Percentiles rank a stretch among this genome's conserved stretches.
Evolutionary conservation across 2,888 invertebrate genomes (phyloP).

Genomic region (Calameuta pallipes): DNA sequence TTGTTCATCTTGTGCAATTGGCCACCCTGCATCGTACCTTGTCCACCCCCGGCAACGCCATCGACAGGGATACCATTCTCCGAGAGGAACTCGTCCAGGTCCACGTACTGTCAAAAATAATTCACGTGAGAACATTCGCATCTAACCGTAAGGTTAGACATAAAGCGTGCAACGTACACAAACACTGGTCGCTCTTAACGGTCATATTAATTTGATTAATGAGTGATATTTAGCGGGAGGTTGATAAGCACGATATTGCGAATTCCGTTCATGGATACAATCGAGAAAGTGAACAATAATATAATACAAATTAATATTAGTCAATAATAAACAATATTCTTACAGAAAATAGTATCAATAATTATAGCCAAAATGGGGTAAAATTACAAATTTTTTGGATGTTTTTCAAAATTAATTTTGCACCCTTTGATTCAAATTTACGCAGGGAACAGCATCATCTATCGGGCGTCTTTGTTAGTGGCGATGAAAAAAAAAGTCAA

Average conservation of each 20-base stretch:
- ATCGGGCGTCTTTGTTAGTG: neutral
- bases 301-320: neutral
- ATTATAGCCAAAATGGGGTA: neutral
- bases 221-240: neutral
- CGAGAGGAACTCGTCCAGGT: constrained; percentile 95
- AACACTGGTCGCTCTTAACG: constrained; percentile 1
- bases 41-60: constrained; percentile 72
- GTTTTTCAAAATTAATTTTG: neutral
- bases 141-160: neutral
- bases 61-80: constrained; percentile 94
- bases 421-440: neutral
- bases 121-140: neutral
- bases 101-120: constrained; percentile 83
- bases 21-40: constrained; percentile 57
- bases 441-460: neutral
- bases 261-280: neutral
- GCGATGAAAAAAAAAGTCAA: constrained; percentile 23
- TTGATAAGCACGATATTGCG: neutral
- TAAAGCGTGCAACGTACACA: constrained; percentile 7
- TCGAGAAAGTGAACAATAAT: neutral
- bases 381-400: neutral
- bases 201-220: neutral
- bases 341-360: neutral
- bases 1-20: constrained; percentile 63
- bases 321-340: neutral